Evolutionary conservation across 2,888 invertebrate genomes (phyloP).

Genomic region (Escarpia spicata): DNA sequence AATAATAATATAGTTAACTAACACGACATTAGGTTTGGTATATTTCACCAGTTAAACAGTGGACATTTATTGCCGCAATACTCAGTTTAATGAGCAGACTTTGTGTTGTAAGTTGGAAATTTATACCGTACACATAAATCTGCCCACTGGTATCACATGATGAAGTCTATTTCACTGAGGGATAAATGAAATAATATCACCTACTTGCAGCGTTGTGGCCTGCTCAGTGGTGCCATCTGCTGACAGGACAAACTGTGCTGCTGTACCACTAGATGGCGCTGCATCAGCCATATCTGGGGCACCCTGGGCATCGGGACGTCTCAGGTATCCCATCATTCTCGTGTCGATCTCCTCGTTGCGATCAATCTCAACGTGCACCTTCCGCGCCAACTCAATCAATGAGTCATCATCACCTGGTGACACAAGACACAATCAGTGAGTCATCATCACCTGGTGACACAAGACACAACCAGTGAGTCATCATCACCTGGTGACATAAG

Average conservation of each 20-base stretch:
- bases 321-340: constrained; percentile 10
- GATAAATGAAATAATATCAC: not conserved
- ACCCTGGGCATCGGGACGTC: not conserved
- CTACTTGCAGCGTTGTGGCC: not conserved
- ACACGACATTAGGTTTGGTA: not conserved
- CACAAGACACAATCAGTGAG: not conserved
- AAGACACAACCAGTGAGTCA: not conserved
- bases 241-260: constrained; percentile 27
- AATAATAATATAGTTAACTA: not conserved
- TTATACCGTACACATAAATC: not conserved
- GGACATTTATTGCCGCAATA: not conserved
- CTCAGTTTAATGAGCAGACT: not conserved
- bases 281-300: not conserved
- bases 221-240: constrained; percentile 38
- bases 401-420: constrained; percentile 19
- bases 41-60: not conserved
- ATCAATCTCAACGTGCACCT: constrained; percentile 18
- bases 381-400: not conserved
- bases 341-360: not conserved
- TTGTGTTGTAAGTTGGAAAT: not conserved
- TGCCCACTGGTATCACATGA: not conserved
- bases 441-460: not conserved
- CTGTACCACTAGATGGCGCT: constrained; percentile 29
- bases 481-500: not conserved
- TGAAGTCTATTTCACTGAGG: not conserved